Evolutionary conservation across 2,888 invertebrate genomes (phyloP), one percentile per base, ranked within the genome.

Genomic region (Gymnosoma rotundatum): DNA sequence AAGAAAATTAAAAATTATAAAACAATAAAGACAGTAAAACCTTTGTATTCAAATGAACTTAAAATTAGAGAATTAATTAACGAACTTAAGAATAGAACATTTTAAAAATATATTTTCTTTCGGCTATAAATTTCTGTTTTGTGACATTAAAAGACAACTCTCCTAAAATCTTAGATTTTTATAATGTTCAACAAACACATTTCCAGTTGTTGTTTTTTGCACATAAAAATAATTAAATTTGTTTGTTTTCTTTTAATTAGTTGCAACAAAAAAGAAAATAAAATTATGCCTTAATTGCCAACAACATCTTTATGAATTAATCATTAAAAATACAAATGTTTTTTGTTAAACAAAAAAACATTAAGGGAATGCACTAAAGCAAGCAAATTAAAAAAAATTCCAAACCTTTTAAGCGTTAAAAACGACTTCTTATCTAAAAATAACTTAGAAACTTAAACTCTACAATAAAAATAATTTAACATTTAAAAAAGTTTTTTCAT

Each of bases 271-370:
- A 50, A 60, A 21, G 38, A 1, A 20, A 45, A 18, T 5, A 45
- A 18, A 63, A 73, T 73, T 63, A 50, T 52, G 50, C 2, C 52
- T 52, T 73, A 73, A 63, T 63, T 61, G 50, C 25, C 21, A 42
- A 52, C 61, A 73, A 36, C 32, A 32, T 7, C 3, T 70, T 32
- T 32, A 18, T 14, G 12, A 70, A 70, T 70, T 45, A 58, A 48
- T 48, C 58, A 70, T 20, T 16, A 42, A 58, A 32, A 9, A 48
- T 8, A 21, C 2, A 25, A 48, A 45, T n/a, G 20, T 32, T 0
- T 63, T 8, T 42, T 10, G 14, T 6, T 14, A 12, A 9, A 14
- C 2, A n/a, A n/a, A 66, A 32, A 32, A 32, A 48, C 7, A 60
- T 3, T 36, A 36, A 36, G 60, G 58, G 48, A 36, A 60, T 60